These are phyloP conservation scores for Tetrax tetrax DNA, from an alignment of 2,113 vertebrate species.

Conservation along the genomic window DNA sequence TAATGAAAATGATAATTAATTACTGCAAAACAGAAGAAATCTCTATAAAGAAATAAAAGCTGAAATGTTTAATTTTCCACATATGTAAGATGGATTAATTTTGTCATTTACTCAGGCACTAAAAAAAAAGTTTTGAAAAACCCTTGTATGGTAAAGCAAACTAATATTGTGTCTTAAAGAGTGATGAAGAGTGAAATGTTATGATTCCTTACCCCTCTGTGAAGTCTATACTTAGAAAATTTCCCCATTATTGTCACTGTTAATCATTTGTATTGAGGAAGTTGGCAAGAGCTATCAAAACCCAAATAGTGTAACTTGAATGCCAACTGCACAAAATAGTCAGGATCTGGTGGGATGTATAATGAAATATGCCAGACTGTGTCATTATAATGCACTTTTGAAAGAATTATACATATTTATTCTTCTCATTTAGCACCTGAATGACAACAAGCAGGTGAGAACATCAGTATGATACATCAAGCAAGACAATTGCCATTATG, in stretches of 20 bases:
- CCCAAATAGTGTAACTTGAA: conserved; percentile 60
- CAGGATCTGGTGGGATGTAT: conserved; percentile 64
- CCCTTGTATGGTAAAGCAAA: conserved; percentile 21
- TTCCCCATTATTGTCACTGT: conserved; percentile 55
- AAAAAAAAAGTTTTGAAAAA: conserved; percentile 53
- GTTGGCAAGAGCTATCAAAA: conserved; percentile 73
- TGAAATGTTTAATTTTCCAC: not conserved
- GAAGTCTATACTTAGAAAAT: conserved; percentile 56
- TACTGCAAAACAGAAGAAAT: conserved; percentile 14
- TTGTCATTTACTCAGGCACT: not conserved
- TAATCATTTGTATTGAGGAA: conserved; percentile 68
- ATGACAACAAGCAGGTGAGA: conserved; percentile 77
- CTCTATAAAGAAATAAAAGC: not conserved
- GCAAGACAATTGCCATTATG: conserved; percentile 74
- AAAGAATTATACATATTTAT: conserved; percentile 78
- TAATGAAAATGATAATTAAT: conserved; percentile 18
- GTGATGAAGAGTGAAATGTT: conserved; percentile 63
- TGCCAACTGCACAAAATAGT: conserved; percentile 74
- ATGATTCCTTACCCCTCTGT: conserved; percentile 36
- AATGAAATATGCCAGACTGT: conserved; percentile 74
- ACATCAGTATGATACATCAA: conserved; percentile 70
- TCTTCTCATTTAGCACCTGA: conserved; percentile 74
- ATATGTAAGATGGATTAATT: not conserved
- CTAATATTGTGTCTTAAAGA: conserved; percentile 60
- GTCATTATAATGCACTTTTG: conserved; percentile 72